phyloP scores from a whole-genome alignment of 2,888 invertebrate species.

The Allolobophora icterica region DNA sequence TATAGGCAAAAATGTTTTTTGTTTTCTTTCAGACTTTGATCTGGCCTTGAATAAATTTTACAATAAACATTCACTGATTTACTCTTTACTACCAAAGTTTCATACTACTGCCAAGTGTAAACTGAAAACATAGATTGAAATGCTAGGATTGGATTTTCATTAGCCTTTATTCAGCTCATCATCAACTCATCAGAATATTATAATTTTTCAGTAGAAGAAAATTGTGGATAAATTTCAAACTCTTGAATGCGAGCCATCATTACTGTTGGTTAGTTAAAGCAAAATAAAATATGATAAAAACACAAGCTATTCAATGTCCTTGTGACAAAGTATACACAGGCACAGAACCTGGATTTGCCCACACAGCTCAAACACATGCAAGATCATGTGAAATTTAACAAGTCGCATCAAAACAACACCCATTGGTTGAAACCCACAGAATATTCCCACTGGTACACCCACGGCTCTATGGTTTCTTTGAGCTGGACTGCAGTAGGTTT shows the following conservation, averaged over 20 bases:
- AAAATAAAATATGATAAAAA: not conserved
- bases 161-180: not conserved
- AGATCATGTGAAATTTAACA: slow-evolving; percentile 13
- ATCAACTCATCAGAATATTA: not conserved
- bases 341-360: not conserved
- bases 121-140: not conserved
- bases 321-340: not conserved
- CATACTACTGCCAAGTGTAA: not conserved
- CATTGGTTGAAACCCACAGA: not conserved
- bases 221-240: not conserved
- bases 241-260: not conserved
- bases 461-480: not conserved
- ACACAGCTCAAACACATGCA: not conserved
- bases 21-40: slow-evolving; percentile 1
- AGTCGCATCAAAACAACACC: not conserved
- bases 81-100: not conserved
- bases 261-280: not conserved
- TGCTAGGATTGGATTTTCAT: not conserved
- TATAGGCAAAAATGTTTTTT: slow-evolving; percentile 9
- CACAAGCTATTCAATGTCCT: not conserved
- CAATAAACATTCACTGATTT: not conserved
- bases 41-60: not conserved
- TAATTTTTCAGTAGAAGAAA: no score
- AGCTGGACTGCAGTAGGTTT: not conserved
- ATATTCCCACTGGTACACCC: slow-evolving; percentile 7